Evolutionary conservation across 23 tunicate genomes (phyloP).

Genomic region (Trididemnum miniatum): DNA sequence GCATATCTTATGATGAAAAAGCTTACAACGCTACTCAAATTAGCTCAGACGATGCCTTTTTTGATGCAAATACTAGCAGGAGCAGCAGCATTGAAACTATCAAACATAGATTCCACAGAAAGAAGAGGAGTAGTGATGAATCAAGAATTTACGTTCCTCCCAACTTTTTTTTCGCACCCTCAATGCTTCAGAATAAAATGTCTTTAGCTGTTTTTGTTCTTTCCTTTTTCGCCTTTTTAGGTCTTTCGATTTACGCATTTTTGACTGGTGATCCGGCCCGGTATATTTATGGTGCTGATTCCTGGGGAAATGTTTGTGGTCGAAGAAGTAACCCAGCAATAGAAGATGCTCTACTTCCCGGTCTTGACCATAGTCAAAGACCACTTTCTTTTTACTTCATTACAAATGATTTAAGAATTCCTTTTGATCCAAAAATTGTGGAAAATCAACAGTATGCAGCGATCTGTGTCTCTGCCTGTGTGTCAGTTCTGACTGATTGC

Average conservation of each 20-base stretch:
- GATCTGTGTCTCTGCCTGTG: constrained; percentile 59
- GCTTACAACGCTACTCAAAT: too few relatives aligned
- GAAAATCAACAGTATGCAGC: not conserved
- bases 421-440: constrained; percentile 14
- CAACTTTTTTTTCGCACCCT: too few relatives aligned
- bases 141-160: too few relatives aligned
- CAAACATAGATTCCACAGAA: too few relatives aligned
- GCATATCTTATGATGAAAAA: too few relatives aligned
- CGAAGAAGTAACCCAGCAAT: constrained; percentile 30
- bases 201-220: not conserved
- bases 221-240: not conserved
- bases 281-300: constrained; percentile 64
- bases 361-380: constrained; percentile 38
- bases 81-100: too few relatives aligned
- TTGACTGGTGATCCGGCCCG: constrained; percentile 51
- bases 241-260: not conserved
- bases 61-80: too few relatives aligned
- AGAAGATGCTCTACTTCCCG: constrained; percentile 29
- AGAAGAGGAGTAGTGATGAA: too few relatives aligned
- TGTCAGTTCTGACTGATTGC: constrained; percentile 31
- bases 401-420: constrained; percentile 36
- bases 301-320: constrained; percentile 88
- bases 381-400: constrained; percentile 34
- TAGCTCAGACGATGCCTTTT: too few relatives aligned
- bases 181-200: not conserved